Evolutionary conservation across 35 echinoderm and acorn worm species (phyloP).

Genomic region (Apostichopus japonicus): DNA sequence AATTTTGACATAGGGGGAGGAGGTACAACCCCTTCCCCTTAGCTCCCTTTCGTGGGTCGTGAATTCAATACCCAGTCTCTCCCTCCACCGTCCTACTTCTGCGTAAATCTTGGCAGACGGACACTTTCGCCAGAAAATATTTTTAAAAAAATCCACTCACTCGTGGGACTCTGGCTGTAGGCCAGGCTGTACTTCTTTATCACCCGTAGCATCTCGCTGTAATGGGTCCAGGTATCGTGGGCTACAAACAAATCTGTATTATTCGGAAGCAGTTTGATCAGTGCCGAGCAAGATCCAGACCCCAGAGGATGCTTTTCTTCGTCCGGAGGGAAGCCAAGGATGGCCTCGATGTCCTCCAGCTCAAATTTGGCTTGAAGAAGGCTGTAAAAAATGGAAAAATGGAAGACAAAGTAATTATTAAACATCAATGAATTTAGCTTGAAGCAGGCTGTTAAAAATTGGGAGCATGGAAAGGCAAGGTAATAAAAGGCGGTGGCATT

Average conservation of each 20-base stretch:
- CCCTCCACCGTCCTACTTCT: background rate
- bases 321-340: slow-evolving; percentile 39
- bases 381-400: slow-evolving; percentile 33
- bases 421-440: too few relatives aligned
- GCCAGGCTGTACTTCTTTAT: slow-evolving; percentile 91
- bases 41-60: too few relatives aligned
- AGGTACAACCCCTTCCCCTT: too few relatives aligned
- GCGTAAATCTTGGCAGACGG: slow-evolving; percentile 62
- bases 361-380: slow-evolving; percentile 82
- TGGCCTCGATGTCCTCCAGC: slow-evolving; percentile 71
- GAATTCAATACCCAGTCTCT: too few relatives aligned
- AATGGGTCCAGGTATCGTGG: slow-evolving; percentile 79
- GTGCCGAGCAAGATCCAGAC: slow-evolving; percentile 79
- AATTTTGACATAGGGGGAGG: too few relatives aligned
- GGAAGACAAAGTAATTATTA: too few relatives aligned
- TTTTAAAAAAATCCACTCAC: slow-evolving; percentile 59
- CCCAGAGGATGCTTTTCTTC: slow-evolving; percentile 29
- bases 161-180: slow-evolving; percentile 53
- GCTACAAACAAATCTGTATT: slow-evolving; percentile 85
- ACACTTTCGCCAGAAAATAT: slow-evolving; percentile 61
- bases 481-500: too few relatives aligned
- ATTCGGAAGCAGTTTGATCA: slow-evolving; percentile 85
- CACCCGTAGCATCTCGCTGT: slow-evolving; percentile 71
- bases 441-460: too few relatives aligned
- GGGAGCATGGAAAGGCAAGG: too few relatives aligned